Base-by-base conservation (phyloP, 2,797 vertebrate genomes). In the Pristis pectinata region DNA sequence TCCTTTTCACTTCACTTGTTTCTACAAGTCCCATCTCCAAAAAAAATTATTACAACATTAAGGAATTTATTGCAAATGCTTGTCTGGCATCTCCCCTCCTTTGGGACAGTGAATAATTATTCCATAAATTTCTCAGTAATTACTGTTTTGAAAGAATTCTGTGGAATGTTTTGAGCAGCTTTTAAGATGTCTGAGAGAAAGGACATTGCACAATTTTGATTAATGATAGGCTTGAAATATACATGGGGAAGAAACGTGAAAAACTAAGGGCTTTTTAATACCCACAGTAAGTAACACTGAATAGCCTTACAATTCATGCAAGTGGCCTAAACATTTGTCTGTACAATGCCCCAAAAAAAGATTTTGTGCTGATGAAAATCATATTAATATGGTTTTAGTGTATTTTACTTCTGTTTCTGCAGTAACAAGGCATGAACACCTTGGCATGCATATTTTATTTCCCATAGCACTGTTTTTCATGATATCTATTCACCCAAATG, bases 101-200 rank as follows among this genome's bases (percentile, higher is more conserved):
- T 94, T 49, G 92, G 92, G 92, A 94, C 70, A 74, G 44, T 94
- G 92, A 94, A 94, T 94, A 76, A 94, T 94, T 94, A 76, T 94
- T 94, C 92, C 92, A 94, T 74, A 94, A 49, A 76, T 94, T 94
- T 94, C 70, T 74, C 49, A 56, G 92, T 94, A 72, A 74, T 94
- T 94, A 53, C 70, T 94, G 72, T 76, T 94, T 74, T 94, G 92
- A 94, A 94, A 94, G 70, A 94, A 56, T 94, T 94, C 70, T 13
- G 30, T 53, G 92, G 92, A 94, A 94, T 94, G 92, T 94, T 94
- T 94, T 76, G 34, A 94, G 72, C 92, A 56, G 92, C 41, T 74
- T 76, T 53, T 17, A 94, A 76, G 92, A 74, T 74, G 24, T 94
- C 49, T 74, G 67, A 56, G 67, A 94, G 49, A 67, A 76, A 53